These are phyloP conservation scores for Nomada lathburiana DNA, from an alignment of 2,888 invertebrate species.

Conservation along the genomic window DNA sequence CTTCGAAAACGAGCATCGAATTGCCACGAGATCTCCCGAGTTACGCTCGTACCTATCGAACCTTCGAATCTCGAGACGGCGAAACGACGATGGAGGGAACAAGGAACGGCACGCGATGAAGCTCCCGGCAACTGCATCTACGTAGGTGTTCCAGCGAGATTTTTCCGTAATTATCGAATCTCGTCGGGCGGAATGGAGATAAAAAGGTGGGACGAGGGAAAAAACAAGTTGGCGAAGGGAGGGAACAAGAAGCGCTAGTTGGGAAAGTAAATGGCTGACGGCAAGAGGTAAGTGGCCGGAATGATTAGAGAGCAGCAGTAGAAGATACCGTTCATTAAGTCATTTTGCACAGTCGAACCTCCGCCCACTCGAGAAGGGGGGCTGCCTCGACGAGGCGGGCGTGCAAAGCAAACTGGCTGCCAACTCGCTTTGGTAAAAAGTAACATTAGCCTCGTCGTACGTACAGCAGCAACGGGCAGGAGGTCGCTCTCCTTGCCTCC, in stretches of 20 bases:
- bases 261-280: constrained; percentile 75
- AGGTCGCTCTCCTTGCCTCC: constrained; percentile 13
- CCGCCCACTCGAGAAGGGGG: constrained; percentile 65
- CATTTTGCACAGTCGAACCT: constrained; percentile 74
- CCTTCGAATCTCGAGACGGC: constrained; percentile 19
- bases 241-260: constrained; percentile 68
- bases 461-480: constrained; percentile 33
- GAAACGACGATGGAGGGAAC: background rate
- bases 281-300: constrained; percentile 74
- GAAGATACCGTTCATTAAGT: constrained; percentile 76
- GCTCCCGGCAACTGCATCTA: constrained; percentile 37
- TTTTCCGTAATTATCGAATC: constrained; percentile 75
- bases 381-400: constrained; percentile 44
- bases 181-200: constrained; percentile 16
- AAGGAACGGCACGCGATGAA: constrained; percentile 57
- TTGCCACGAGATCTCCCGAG: constrained; percentile 35
- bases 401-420: constrained; percentile 71
- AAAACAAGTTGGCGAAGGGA: background rate
- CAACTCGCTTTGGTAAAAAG: constrained; percentile 72
- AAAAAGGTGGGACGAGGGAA: background rate
- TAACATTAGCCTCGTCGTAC: constrained; percentile 63
- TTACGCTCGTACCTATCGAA: constrained; percentile 11
- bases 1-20: constrained; percentile 23
- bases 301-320: constrained; percentile 74
- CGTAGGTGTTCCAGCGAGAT: constrained; percentile 65